Evolutionary conservation across 2,113 vertebrate species (phyloP).

Genomic region (Zosterops lateralis): DNA sequence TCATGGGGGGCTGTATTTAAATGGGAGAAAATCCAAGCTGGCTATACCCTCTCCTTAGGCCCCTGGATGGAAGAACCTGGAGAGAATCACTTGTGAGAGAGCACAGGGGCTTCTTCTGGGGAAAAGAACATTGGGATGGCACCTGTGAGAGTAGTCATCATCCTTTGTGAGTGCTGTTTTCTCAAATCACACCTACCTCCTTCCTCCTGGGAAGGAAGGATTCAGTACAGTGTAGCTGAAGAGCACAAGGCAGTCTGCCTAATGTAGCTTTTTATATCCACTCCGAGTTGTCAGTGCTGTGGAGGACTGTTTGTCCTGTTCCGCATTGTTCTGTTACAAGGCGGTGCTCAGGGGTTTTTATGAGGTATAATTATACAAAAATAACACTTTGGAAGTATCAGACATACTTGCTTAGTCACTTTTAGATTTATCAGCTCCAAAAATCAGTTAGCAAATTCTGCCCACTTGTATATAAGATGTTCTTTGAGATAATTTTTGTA

Average conservation of each 20-base stretch:
- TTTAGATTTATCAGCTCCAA: not conserved
- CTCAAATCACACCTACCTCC: not conserved
- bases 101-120: not conserved
- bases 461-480: not conserved
- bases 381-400: not conserved
- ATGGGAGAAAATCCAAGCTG: not conserved
- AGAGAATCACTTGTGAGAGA: not conserved
- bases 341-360: not conserved
- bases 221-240: not conserved
- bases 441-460: not conserved
- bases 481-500: slow-evolving; percentile 21
- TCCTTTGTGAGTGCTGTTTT: not conserved
- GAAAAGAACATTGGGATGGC: not conserved
- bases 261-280: not conserved
- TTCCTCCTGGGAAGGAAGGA: not conserved
- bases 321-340: not conserved
- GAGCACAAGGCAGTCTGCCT: not conserved
- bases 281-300: not conserved
- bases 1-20: not conserved
- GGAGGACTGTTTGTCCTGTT: not conserved
- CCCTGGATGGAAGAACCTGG: not conserved
- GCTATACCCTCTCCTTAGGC: not conserved
- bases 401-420: not conserved
- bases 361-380: not conserved
- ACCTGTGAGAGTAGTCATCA: not conserved